These are phyloP conservation scores for Tetragnatha montana DNA, from an alignment of 2,888 invertebrate genomes.

Conservation along the genomic window DNA sequence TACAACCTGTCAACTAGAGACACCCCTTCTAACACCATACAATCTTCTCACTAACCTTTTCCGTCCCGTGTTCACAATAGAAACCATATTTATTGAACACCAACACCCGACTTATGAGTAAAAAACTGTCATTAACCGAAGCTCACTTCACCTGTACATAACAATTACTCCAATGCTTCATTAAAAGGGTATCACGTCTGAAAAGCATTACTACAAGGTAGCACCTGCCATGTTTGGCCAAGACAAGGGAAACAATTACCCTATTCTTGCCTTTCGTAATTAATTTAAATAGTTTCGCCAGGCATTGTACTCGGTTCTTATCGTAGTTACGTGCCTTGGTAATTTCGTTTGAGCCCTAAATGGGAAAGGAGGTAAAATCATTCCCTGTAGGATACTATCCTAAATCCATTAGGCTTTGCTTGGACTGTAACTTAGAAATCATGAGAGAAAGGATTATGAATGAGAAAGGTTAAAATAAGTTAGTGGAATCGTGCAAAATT, in stretches of 20 bases:
- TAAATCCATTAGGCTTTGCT: constrained; percentile 1
- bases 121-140: not conserved
- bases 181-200: not conserved
- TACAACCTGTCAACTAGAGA: no score
- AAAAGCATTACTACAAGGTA: not conserved
- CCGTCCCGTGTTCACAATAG: no score
- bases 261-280: constrained; percentile 2
- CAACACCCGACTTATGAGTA: not conserved
- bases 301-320: not conserved
- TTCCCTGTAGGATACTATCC: not conserved
- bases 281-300: constrained; percentile 13
- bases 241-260: constrained; percentile 8
- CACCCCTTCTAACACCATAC: no score
- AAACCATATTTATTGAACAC: no score
- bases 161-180: not conserved
- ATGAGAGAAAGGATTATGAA: not conserved
- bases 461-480: not conserved
- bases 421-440: not conserved
- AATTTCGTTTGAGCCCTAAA: not conserved
- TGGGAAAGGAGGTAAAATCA: not conserved
- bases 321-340: constrained; percentile 11
- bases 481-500: not conserved
- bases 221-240: not conserved
- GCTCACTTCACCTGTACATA: not conserved
- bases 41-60: no score